Conservation (phyloP, 1,140 invertebrate species). For the Dendrolimus kikuchii region DNA sequence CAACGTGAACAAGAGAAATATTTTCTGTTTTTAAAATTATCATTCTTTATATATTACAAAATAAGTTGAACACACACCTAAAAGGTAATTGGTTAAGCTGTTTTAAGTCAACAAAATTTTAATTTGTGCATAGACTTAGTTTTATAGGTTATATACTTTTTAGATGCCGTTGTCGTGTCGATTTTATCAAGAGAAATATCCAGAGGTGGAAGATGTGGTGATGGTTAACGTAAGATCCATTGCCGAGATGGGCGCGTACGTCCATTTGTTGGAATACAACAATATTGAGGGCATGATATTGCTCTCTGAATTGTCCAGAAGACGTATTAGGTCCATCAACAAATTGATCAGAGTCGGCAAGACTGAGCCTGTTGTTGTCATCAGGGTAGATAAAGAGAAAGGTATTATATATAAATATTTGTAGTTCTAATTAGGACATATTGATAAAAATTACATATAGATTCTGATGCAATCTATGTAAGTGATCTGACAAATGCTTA, state of each 20-base stretch:
- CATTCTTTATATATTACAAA: slow-evolving; percentile 10
- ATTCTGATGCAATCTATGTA: neutral
- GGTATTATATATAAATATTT: slow-evolving; percentile 72
- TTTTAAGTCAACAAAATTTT: neutral
- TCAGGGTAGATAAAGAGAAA: slow-evolving; percentile 99
- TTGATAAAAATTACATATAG: too few species aligned
- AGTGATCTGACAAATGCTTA: neutral
- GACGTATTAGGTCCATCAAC: slow-evolving; percentile 99
- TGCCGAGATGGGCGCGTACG: slow-evolving; percentile 99
- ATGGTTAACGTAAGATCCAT: slow-evolving; percentile 99
- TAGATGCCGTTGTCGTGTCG: slow-evolving; percentile 96
- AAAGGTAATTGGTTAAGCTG: slow-evolving; percentile 17
- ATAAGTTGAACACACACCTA: slow-evolving; percentile 11
- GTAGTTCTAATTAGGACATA: too few species aligned
- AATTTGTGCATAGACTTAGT: neutral
- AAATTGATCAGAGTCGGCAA: slow-evolving; percentile 99
- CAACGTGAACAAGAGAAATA: slow-evolving; percentile 47
- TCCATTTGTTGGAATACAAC: slow-evolving; percentile 98
- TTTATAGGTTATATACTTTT: slow-evolving; percentile 27
- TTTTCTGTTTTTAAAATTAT: slow-evolving; percentile 38
- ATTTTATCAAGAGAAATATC: slow-evolving; percentile 98
- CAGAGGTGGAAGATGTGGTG: slow-evolving; percentile 99
- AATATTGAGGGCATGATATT: slow-evolving; percentile 99
- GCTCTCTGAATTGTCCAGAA: slow-evolving; percentile 95
- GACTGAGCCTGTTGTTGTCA: slow-evolving; percentile 99